A percentile compares a stretch with the other conserved stretches of the same genome.
phyloP scores from a whole-genome alignment of 1,140 invertebrate species.

The Eumeta japonica region DNA sequence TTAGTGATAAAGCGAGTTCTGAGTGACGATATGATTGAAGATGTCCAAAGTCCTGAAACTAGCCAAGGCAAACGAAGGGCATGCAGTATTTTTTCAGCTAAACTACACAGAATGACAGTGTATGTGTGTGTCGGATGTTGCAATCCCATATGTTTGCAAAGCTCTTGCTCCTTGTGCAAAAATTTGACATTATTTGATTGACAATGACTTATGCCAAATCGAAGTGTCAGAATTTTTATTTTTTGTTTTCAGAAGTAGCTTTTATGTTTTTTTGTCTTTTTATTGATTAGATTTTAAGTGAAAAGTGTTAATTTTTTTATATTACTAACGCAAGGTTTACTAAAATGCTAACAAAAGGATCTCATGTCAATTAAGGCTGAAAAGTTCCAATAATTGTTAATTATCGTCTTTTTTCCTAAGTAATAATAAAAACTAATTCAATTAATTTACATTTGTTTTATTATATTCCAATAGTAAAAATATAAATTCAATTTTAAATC shows the following conservation, averaged over 20 bases:
- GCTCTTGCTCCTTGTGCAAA: conserved; percentile 16
- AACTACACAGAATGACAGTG: conserved; percentile 17
- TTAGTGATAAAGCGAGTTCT: conserved; percentile 15
- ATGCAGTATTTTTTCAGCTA: conserved; percentile 18
- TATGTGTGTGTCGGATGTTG: conserved; percentile 17
- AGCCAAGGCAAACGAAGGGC: conserved; percentile 14
- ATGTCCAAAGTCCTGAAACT: conserved; percentile 13
- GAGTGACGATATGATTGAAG: conserved; percentile 14
- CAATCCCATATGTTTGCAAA: conserved; percentile 19
- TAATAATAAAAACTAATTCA: conserved; percentile 14
- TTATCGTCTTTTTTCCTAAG: too few relatives aligned
- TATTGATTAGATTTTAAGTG: conserved; percentile 14
- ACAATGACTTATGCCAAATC: conserved; percentile 18
- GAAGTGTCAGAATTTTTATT: conserved; percentile 18
- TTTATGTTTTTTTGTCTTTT: conserved; percentile 16
- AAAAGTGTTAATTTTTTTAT: conserved; percentile 13
- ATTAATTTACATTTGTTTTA: conserved; percentile 13
- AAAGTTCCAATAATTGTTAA: too few relatives aligned
- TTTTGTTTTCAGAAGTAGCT: conserved; percentile 16
- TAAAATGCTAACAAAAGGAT: conserved; percentile 14
- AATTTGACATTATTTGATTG: too few relatives aligned
- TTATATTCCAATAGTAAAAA: conserved; percentile 13
- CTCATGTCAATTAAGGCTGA: too few relatives aligned
- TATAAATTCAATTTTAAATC: conserved; percentile 11
- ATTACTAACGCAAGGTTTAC: conserved; percentile 15